Evolutionary conservation across 1,140 invertebrate species (phyloP).

Genomic region (Telenomus remus): DNA sequence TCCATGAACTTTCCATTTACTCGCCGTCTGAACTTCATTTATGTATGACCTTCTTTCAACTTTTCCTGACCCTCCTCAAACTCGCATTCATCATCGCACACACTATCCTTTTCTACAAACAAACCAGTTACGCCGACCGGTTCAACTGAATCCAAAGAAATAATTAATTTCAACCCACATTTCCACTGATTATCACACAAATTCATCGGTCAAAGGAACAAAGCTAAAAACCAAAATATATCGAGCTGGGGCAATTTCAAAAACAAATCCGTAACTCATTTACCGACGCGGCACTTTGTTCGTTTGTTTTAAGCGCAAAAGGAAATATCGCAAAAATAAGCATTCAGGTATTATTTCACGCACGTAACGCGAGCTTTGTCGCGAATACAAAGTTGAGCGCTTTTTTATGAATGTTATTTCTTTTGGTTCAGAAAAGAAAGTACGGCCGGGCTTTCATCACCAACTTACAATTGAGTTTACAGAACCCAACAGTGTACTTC

Average conservation of each 20-base stretch:
- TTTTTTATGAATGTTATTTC: slow-evolving; percentile 52
- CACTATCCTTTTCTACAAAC: slow-evolving; percentile 33
- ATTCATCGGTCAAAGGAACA: background rate
- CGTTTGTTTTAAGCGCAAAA: slow-evolving; percentile 3
- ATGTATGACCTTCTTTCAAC: slow-evolving; percentile 41
- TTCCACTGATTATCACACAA: background rate
- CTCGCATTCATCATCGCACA: slow-evolving; percentile 30
- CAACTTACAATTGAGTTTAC: slow-evolving; percentile 58
- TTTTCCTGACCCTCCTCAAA: slow-evolving; percentile 40
- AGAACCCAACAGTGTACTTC: slow-evolving; percentile 29
- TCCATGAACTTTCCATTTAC: slow-evolving; percentile 27
- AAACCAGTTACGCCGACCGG: slow-evolving; percentile 7
- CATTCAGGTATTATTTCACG: slow-evolving; percentile 38
- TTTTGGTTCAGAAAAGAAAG: slow-evolving; percentile 46
- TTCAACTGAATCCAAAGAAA: background rate
- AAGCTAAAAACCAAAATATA: too few species aligned
- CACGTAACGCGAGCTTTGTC: slow-evolving; percentile 35
- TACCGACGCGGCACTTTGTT: background rate
- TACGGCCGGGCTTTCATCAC: slow-evolving; percentile 55
- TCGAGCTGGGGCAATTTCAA: background rate
- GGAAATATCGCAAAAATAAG: slow-evolving; percentile 26
- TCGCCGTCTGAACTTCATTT: slow-evolving; percentile 37
- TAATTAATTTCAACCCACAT: slow-evolving; percentile 2
- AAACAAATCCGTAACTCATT: background rate
- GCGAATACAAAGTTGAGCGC: slow-evolving; percentile 49